phyloP scores from a whole-genome alignment of 2,888 invertebrate genomes.

The Hyles lineata region DNA sequence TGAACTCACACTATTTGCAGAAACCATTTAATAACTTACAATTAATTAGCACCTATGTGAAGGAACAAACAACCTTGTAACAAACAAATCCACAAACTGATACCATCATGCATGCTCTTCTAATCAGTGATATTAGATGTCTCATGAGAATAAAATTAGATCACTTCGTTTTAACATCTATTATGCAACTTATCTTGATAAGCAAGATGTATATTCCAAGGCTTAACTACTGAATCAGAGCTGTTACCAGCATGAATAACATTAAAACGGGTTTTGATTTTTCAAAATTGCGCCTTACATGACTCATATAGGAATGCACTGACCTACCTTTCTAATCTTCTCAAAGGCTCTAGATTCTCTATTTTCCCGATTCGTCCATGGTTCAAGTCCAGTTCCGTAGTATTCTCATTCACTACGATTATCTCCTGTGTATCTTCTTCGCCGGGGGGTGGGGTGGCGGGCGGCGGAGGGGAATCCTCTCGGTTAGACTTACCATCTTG shows the following conservation, averaged over 20 bases:
- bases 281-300: background rate
- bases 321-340: constrained; percentile 87
- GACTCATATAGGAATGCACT: background rate
- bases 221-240: background rate
- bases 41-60: background rate
- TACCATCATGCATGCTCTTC: background rate
- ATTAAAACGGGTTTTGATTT: background rate
- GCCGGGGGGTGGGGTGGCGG: constrained; percentile 59
- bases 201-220: background rate
- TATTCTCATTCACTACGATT: constrained; percentile 87
- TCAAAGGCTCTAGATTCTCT: constrained; percentile 92
- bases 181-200: background rate
- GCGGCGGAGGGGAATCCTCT: constrained; percentile 59
- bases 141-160: background rate
- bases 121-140: background rate
- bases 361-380: constrained; percentile 94
- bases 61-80: background rate
- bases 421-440: constrained; percentile 84
- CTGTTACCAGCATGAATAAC: background rate
- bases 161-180: background rate
- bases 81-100: background rate
- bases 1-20: background rate
- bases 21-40: background rate
- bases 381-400: constrained; percentile 93
- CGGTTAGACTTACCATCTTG: constrained; percentile 42